Conservation (phyloP, 1,140 invertebrate genomes). For the Temnothorax curvispinosus region DNA sequence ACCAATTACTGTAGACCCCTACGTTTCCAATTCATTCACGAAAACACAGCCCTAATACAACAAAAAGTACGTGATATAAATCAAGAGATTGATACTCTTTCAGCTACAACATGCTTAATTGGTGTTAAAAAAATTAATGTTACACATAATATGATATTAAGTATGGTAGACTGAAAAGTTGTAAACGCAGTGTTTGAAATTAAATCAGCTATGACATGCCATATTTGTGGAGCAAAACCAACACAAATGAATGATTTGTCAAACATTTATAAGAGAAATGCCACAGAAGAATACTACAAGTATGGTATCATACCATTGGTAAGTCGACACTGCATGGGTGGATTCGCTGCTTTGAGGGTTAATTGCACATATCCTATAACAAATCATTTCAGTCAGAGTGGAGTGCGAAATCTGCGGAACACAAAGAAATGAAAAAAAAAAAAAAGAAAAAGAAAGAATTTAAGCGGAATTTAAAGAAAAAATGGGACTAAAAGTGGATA, state of each 20-base stretch:
- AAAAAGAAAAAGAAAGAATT: not conserved
- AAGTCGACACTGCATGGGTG: constrained; percentile 49
- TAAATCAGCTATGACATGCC: constrained; percentile 57
- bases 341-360: constrained; percentile 53
- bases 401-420: not conserved
- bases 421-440: not conserved
- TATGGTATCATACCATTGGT: too few relatives aligned
- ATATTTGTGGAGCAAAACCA: constrained; percentile 61
- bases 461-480: too few relatives aligned
- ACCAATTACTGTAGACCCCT: constrained; percentile 64
- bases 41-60: constrained; percentile 40
- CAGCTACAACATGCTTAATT: not conserved
- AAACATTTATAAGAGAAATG: not conserved
- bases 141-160: constrained; percentile 46
- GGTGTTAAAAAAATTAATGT: constrained; percentile 21
- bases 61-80: constrained; percentile 22
- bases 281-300: not conserved
- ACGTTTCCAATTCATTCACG: constrained; percentile 65
- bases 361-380: constrained; percentile 44
- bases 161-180: constrained; percentile 73
- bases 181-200: constrained; percentile 81
- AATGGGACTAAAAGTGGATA: too few relatives aligned
- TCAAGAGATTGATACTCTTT: constrained; percentile 15
- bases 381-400: constrained; percentile 5
- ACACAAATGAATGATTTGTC: constrained; percentile 18